phyloP scores from a whole-genome alignment of 2,797 vertebrate genomes.

The Percopsis omiscomaycus region DNA sequence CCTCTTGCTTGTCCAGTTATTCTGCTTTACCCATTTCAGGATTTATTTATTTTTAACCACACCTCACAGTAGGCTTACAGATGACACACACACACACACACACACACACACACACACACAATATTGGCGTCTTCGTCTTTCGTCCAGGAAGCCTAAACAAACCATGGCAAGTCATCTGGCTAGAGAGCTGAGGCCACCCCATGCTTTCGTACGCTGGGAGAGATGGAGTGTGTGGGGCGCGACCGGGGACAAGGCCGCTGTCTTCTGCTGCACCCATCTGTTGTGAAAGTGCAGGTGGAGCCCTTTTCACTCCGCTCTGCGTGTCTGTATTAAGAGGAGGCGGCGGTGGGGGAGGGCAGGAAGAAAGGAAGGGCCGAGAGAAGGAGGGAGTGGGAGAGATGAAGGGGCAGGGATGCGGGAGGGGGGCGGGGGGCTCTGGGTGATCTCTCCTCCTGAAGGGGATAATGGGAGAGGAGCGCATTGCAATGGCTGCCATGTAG shows the following conservation, averaged over 20 bases:
- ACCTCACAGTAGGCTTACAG: neutral
- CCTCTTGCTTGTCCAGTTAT: constrained; percentile 45
- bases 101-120: neutral
- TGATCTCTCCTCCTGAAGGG: constrained; percentile 83
- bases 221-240: constrained; percentile 33
- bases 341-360: constrained; percentile 67
- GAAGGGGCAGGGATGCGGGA: constrained; percentile 31
- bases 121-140: too few species aligned
- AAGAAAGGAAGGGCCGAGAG: constrained; percentile 48
- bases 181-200: too few species aligned
- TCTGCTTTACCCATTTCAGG: constrained; percentile 35
- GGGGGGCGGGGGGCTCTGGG: constrained; percentile 41
- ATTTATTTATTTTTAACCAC: constrained; percentile 41
- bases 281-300: constrained; percentile 84
- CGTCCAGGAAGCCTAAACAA: too few species aligned
- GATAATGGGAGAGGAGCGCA: constrained; percentile 81
- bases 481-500: constrained; percentile 84
- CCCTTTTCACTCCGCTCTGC: constrained; percentile 79
- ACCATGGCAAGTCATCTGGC: too few species aligned
- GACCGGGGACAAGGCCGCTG: constrained; percentile 71
- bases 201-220: neutral
- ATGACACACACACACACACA: constrained; percentile 20
- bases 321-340: constrained; percentile 61
- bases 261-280: constrained; percentile 83
- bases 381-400: constrained; percentile 42